Percentiles rank a stretch among this genome's conserved stretches.
phyloP scores from a whole-genome alignment of 2,797 vertebrate species.

The Microchirus variegatus region DNA sequence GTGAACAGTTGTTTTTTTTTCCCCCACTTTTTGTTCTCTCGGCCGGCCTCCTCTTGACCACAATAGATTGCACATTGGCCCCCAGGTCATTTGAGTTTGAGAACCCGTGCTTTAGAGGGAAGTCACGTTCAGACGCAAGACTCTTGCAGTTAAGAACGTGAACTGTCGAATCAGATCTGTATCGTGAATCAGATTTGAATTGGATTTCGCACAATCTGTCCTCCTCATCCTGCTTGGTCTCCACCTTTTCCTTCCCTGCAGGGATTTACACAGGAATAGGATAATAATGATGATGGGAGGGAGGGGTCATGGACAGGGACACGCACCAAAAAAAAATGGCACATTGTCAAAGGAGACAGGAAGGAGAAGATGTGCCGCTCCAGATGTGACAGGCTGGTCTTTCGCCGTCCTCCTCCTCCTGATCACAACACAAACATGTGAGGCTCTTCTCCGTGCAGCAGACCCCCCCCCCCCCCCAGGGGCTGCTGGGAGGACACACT shows the following conservation, averaged over 20 bases:
- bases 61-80: no score
- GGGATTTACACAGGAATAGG: conserved; percentile 19
- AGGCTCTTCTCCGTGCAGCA: conserved; percentile 23
- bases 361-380: conserved; percentile 20
- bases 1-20: no score
- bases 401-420: conserved; percentile 18
- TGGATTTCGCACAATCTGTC: conserved; percentile 28
- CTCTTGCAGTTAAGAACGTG: no score
- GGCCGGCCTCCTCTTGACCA: no score
- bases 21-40: no score
- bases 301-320: conserved; percentile 22
- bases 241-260: conserved; percentile 35
- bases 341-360: conserved; percentile 22
- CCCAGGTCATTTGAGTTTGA: no score
- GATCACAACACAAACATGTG: conserved; percentile 73
- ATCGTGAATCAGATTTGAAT: no score
- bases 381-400: conserved; percentile 29
- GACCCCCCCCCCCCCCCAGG: no score
- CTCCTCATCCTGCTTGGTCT: conserved; percentile 5
- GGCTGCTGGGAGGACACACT: conserved; percentile 67
- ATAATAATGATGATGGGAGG: conserved; percentile 8
- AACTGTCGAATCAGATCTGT: no score
- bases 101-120: no score
- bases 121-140: no score
- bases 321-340: conserved; percentile 9